These are phyloP conservation scores for Epinotia demarniana DNA, from an alignment of 2,888 invertebrate species.

Conservation along the genomic window DNA sequence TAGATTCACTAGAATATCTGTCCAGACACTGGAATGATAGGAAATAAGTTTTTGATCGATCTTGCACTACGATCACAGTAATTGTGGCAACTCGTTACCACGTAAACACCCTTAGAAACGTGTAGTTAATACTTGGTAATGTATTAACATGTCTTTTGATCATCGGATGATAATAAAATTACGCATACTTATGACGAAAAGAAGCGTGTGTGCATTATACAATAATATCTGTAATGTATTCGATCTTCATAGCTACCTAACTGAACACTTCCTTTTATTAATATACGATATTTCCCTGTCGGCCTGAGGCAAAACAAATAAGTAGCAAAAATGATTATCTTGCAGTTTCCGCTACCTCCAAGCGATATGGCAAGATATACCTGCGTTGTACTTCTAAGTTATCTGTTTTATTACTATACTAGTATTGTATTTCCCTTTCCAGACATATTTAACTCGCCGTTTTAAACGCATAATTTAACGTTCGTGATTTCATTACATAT, in stretches of 20 bases:
- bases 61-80: not conserved
- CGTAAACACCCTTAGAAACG: too few species aligned
- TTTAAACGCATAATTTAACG: too few species aligned
- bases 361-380: not conserved
- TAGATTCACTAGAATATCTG: not conserved
- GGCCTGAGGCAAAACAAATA: conserved; percentile 52
- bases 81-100: not conserved
- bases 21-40: too few species aligned
- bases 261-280: conserved; percentile 57
- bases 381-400: not conserved
- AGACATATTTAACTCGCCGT: too few species aligned
- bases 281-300: conserved; percentile 60
- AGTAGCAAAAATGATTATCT: conserved; percentile 51
- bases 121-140: too few species aligned
- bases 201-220: not conserved
- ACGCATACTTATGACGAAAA: not conserved
- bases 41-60: too few species aligned
- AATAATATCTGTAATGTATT: not conserved
- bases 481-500: too few species aligned
- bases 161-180: not conserved
- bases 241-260: conserved; percentile 10
- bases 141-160: not conserved
- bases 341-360: conserved; percentile 48
- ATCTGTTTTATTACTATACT: not conserved
- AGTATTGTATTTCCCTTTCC: not conserved